Evolutionary conservation across 2,888 invertebrate genomes (phyloP), one percentile per base, ranked within the genome.

Genomic region (Chaetogeoica ovagalla): DNA sequence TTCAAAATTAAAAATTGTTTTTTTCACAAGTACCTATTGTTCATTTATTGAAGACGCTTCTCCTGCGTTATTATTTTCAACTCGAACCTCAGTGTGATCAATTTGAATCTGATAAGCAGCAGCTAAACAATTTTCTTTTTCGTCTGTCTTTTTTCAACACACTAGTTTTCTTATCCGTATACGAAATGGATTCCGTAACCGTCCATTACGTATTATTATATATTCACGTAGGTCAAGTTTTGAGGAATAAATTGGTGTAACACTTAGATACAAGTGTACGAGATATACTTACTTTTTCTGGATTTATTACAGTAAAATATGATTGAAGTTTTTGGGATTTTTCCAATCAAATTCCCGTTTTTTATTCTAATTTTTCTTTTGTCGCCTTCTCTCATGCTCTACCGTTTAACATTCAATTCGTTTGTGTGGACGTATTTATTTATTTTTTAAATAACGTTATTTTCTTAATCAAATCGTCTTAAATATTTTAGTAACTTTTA

Each of bases 301-400:
- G 68, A 68, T 52, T 68, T 52, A 52, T 68, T 23, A 52, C 23
- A 68, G 19, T 52, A 68, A 68, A 68, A 68, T n/a, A n/a, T n/a
- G n/a, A n/a, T n/a, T 68, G 23, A 68, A 68, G 68, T n/a, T 52
- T 52, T 68, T 68, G 68, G 52, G 52, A 68, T 68, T 68, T 68
- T 68, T 52, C 68, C 52, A 52, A 68, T 23, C 68, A 68, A 68
- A 68, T 52, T 19, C 48, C 52, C 65, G 52, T 48, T 69, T 69
- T 69, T 69, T n/a, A n/a, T 69, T 39, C 55, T 69, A 23, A 17
- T 69, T 69, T 69, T 69, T 55, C 55, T 69, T 69, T 65, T 37
- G 37, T 21, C 68, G 68, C 68, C 66, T 66, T 66, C 43, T 43
- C 43, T 19, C 43, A 66, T 66, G 66, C 66, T 66, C n/a, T 43